phyloP scores from a whole-genome alignment of 2,797 vertebrate genomes.

The Rhabdophis nuchalis region DNA sequence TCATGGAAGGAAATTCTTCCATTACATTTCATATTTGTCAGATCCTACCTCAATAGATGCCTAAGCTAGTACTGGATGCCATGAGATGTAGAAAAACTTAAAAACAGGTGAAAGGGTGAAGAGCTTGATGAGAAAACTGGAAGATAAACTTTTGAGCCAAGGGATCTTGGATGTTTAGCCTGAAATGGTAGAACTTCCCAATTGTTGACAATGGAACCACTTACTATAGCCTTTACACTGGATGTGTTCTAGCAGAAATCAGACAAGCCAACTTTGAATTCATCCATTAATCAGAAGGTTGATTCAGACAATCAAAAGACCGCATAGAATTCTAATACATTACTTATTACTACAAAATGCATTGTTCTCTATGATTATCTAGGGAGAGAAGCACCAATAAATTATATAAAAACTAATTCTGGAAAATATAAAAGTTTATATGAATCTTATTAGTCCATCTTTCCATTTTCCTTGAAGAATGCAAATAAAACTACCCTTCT shows the following conservation, averaged over 20 bases:
- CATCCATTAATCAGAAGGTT: neutral
- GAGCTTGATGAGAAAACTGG: neutral
- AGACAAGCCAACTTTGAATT: neutral
- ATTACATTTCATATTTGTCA: neutral
- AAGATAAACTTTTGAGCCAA: neutral
- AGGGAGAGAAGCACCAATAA: neutral
- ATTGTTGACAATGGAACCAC: neutral
- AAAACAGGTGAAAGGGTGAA: neutral
- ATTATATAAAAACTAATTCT: neutral
- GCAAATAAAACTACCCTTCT: neutral
- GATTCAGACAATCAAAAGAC: neutral
- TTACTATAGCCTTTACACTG: neutral
- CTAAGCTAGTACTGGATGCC: neutral
- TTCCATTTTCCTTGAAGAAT: neutral
- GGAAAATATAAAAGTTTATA: neutral
- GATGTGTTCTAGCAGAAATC: neutral
- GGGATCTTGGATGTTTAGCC: neutral
- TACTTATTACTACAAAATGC: neutral
- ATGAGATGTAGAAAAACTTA: neutral
- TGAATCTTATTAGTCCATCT: neutral
- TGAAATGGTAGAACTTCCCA: neutral
- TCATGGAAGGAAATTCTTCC: neutral
- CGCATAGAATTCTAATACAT: neutral
- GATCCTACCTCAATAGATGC: neutral
- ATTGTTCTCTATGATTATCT: neutral